phyloP scores from a whole-genome alignment of 2,888 invertebrate genomes.

The Cosmorhoe ocellata region DNA sequence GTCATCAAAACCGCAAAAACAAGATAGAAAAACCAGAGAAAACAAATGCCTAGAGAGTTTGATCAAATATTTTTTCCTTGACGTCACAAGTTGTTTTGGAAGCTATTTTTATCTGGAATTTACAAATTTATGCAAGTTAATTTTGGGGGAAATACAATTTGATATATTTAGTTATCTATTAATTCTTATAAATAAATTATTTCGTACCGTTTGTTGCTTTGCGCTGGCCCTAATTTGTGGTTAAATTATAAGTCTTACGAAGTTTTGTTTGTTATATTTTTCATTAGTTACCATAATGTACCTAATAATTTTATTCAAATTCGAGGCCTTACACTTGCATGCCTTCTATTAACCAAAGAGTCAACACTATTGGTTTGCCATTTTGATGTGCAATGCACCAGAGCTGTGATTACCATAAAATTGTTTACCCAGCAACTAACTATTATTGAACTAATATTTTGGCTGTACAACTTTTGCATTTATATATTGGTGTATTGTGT shows the following conservation, averaged over 20 bases:
- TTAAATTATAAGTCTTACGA: too few species aligned
- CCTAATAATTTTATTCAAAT: conserved; percentile 16
- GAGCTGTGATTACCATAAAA: conserved; percentile 29
- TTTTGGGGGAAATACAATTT: too few species aligned
- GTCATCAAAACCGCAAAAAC: background rate
- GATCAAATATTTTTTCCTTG: background rate
- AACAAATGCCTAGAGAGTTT: background rate
- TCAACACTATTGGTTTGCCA: conserved; percentile 14
- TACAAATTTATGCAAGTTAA: too few species aligned
- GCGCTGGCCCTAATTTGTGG: too few species aligned
- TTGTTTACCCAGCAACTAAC: background rate
- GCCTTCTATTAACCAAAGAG: conserved; percentile 35
- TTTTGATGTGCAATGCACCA: conserved; percentile 29
- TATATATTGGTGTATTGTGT: conserved; percentile 21
- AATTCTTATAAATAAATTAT: too few species aligned
- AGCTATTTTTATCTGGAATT: too few species aligned
- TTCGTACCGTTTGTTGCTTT: too few species aligned
- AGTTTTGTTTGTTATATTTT: too few species aligned
- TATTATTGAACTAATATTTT: conserved; percentile 17
- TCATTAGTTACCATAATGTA: too few species aligned
- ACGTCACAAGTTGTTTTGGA: background rate
- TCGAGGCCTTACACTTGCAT: conserved; percentile 22
- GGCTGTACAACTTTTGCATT: conserved; percentile 35
- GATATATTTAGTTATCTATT: too few species aligned
- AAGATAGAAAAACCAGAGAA: too few species aligned